Percentiles rank a stretch among this genome's conserved stretches.
These are phyloP conservation scores for Hylaeus volcanicus DNA, from an alignment of 1,140 invertebrate genomes.

Conservation along the genomic window DNA sequence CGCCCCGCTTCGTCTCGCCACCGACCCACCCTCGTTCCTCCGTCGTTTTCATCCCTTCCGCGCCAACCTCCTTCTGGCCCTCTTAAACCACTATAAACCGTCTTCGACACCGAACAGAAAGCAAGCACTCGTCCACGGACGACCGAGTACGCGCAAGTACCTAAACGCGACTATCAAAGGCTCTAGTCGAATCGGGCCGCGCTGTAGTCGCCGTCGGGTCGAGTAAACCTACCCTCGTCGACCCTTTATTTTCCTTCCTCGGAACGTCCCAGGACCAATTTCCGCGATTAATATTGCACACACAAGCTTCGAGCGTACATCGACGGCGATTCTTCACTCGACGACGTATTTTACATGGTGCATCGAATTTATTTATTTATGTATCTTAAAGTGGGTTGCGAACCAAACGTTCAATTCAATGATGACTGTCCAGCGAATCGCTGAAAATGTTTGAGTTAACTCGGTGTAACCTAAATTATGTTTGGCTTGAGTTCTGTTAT, in stretches of 20 bases:
- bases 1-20: not conserved
- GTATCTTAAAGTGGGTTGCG: too few relatives aligned
- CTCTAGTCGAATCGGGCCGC: slow-evolving; percentile 4
- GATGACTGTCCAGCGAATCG: too few relatives aligned
- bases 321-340: too few relatives aligned
- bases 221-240: not conserved
- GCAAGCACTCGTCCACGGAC: slow-evolving; percentile 51
- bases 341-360: not conserved
- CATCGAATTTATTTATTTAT: not conserved
- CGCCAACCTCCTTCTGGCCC: slow-evolving; percentile 2
- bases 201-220: not conserved
- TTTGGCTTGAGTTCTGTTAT: too few relatives aligned
- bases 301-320: too few relatives aligned
- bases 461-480: too few relatives aligned
- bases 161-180: slow-evolving; percentile 43
- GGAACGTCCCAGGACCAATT: not conserved
- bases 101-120: slow-evolving; percentile 51
- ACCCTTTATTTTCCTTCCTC: not conserved
- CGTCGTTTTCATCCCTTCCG: not conserved
- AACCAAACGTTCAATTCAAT: too few relatives aligned
- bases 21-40: not conserved
- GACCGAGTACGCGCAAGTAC: slow-evolving; percentile 37
- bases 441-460: too few relatives aligned
- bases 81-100: slow-evolving; percentile 53
- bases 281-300: not conserved